Percentiles rank a stretch among this genome's conserved stretches.
These are phyloP conservation scores for Hybos culiciformis DNA, from an alignment of 2,888 invertebrate genomes.

Conservation along the genomic window DNA sequence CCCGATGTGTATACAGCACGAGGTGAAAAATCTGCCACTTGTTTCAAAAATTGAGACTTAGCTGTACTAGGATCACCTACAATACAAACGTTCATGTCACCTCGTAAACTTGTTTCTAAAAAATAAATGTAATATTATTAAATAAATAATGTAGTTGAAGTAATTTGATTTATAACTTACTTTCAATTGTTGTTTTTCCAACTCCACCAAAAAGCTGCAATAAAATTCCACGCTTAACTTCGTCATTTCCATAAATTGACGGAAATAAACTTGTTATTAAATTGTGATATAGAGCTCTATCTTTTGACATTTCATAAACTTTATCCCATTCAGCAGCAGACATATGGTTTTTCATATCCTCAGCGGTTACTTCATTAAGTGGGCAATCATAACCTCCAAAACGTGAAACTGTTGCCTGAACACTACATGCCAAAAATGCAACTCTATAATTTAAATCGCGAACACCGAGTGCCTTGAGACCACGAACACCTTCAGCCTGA, in stretches of 20 bases:
- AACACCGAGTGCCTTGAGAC: conserved; percentile 67
- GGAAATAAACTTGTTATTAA: conserved; percentile 87
- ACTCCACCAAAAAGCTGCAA: conserved; percentile 97
- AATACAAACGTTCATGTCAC: conserved; percentile 94
- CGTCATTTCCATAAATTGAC: conserved; percentile 91
- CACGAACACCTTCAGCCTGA: conserved; percentile 74
- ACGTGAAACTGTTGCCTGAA: conserved; percentile 71
- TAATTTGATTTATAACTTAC: conserved; percentile 24
- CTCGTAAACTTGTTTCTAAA: conserved; percentile 71
- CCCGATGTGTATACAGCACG: conserved; percentile 97
- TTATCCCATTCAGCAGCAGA: conserved; percentile 87
- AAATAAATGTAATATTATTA: conserved; percentile 2
- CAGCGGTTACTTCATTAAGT: conserved; percentile 79
- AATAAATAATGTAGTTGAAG: not conserved
- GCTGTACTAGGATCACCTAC: conserved; percentile 99
- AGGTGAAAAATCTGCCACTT: conserved; percentile 86
- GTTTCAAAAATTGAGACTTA: conserved; percentile 93
- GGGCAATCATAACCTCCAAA: conserved; percentile 76
- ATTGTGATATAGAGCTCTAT: conserved; percentile 79
- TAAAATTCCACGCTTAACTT: conserved; percentile 83
- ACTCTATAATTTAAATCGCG: conserved; percentile 71
- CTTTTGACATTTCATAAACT: conserved; percentile 93
- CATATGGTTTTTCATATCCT: conserved; percentile 88
- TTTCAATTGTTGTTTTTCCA: conserved; percentile 82
- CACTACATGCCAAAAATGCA: conserved; percentile 88